Evolutionary conservation across 2,113 vertebrate species (phyloP).

Genomic region (Orcinus orca): DNA sequence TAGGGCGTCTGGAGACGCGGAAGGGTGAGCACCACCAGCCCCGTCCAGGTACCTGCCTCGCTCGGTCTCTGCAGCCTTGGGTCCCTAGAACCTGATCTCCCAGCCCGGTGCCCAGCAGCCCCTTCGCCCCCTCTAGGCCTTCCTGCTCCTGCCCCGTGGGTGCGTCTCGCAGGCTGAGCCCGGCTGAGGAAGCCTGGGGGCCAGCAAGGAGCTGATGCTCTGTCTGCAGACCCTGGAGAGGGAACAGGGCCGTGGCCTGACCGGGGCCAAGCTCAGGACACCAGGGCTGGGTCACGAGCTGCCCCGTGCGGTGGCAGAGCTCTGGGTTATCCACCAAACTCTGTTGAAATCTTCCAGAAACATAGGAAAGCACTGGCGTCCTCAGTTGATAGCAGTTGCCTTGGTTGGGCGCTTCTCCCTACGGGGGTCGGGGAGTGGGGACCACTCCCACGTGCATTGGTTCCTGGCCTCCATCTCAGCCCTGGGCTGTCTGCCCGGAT

Average conservation of each 20-base stretch:
- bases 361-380: not conserved
- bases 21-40: too few relatives aligned
- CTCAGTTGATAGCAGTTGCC: accelerated
- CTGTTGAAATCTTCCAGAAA: not conserved
- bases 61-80: not conserved
- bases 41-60: accelerated
- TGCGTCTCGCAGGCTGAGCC: not conserved
- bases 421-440: accelerated
- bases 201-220: too few relatives aligned
- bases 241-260: not conserved
- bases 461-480: not conserved
- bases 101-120: accelerated
- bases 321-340: not conserved
- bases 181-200: not conserved
- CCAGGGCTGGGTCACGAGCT: not conserved
- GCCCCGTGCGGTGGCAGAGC: accelerated
- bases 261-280: not conserved
- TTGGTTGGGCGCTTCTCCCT: accelerated
- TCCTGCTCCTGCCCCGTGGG: accelerated
- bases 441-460: accelerated
- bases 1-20: accelerated
- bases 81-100: not conserved
- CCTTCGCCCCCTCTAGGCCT: accelerated
- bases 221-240: not conserved
- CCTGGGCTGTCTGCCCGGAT: not conserved